Conservation (phyloP, 2,113 vertebrate genomes). For the Gymnogyps californianus region DNA sequence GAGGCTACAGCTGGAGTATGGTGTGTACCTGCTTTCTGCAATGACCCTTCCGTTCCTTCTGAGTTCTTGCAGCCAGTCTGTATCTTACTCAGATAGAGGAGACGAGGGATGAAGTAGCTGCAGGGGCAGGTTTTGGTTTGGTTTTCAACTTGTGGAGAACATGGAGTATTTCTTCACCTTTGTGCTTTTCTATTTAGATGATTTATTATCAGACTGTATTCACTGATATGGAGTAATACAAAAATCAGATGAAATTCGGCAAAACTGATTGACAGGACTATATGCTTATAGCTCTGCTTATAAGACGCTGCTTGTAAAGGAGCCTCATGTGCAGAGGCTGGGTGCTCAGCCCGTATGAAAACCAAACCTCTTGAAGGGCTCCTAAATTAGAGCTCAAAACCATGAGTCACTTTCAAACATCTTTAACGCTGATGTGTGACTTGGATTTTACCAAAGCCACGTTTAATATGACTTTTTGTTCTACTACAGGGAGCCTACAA, state of each 20-base stretch:
- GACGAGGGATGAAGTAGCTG: background rate
- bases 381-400: background rate
- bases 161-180: background rate
- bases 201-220: background rate
- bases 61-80: background rate
- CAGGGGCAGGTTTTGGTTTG: background rate
- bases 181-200: background rate
- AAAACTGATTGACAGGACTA: background rate
- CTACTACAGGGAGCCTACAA: constrained; percentile 94
- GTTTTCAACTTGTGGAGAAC: background rate
- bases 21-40: constrained; percentile 67
- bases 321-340: background rate
- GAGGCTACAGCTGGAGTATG: constrained; percentile 99
- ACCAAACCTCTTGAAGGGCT: background rate
- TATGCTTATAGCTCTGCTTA: background rate
- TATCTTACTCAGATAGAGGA: background rate
- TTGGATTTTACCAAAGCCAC: background rate
- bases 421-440: background rate
- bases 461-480: background rate
- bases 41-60: background rate
- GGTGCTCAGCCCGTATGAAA: background rate
- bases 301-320: background rate
- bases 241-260: background rate
- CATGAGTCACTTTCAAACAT: background rate
- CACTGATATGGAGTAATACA: background rate